Conservation (phyloP, 2,113 vertebrate species). For the Chamaetylas fuelleborni region DNA sequence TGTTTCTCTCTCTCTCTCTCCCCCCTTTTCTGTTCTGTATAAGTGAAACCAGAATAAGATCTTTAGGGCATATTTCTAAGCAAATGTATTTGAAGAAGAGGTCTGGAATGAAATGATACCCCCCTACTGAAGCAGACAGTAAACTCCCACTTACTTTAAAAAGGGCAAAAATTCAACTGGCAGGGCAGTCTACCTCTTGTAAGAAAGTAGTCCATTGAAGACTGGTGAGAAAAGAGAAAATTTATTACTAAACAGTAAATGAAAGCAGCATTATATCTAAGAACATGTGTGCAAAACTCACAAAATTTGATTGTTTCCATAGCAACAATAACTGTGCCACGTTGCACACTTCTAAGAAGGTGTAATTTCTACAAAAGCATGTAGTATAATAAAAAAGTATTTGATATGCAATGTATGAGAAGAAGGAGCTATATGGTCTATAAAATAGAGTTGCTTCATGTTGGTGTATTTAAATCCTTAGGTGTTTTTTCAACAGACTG, state of each 20-base stretch:
- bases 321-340: slow-evolving; percentile 6
- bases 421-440: background rate
- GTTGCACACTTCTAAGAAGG: background rate
- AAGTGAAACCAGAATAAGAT: background rate
- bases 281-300: background rate
- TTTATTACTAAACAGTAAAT: background rate
- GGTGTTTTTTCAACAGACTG: background rate
- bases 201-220: background rate
- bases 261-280: background rate
- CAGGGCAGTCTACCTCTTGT: background rate
- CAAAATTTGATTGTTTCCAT: slow-evolving; percentile 16
- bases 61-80: background rate
- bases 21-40: background rate
- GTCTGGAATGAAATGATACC: background rate
- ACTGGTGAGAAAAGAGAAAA: background rate
- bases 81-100: background rate
- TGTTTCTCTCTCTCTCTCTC: background rate
- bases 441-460: background rate
- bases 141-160: background rate
- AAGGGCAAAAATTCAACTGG: background rate
- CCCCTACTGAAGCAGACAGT: background rate
- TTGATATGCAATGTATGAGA: background rate
- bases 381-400: background rate
- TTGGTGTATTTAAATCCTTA: background rate
- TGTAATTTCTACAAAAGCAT: background rate